Percentiles rank a stretch among this genome's conserved stretches.
phyloP scores from a whole-genome alignment of 2,888 invertebrate species.

The Lepidocyrtinus sp. region DNA sequence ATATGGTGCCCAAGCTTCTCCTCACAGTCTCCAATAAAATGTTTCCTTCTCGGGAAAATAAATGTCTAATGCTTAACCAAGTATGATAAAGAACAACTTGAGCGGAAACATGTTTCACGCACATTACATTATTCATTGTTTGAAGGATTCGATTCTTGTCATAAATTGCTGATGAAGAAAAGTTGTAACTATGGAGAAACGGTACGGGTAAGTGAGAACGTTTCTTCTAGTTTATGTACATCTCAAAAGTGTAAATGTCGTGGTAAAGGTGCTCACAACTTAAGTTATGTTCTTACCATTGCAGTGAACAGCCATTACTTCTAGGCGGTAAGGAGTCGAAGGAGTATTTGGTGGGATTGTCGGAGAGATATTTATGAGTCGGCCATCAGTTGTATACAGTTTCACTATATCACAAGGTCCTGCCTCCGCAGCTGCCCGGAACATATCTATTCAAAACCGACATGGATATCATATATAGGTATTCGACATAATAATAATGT shows the following conservation, averaged over 20 bases:
- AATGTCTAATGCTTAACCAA: too few species aligned
- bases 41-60: too few species aligned
- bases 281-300: constrained; percentile 71
- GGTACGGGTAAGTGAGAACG: not conserved
- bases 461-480: too few species aligned
- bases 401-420: constrained; percentile 80
- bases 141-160: constrained; percentile 29
- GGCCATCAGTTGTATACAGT: constrained; percentile 77
- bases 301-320: constrained; percentile 74
- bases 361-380: constrained; percentile 78
- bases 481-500: too few species aligned
- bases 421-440: constrained; percentile 80
- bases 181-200: not conserved
- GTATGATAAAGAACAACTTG: too few species aligned
- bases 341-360: constrained; percentile 77
- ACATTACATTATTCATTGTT: constrained; percentile 35
- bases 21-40: too few species aligned
- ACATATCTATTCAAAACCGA: constrained; percentile 75
- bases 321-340: constrained; percentile 76
- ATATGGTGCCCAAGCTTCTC: not conserved
- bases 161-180: constrained; percentile 30
- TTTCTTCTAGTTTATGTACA: not conserved
- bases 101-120: not conserved
- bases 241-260: not conserved
- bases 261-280: not conserved